Evolutionary conservation across 2,888 invertebrate genomes (phyloP).

Genomic region (Athripsodes cinereus): DNA sequence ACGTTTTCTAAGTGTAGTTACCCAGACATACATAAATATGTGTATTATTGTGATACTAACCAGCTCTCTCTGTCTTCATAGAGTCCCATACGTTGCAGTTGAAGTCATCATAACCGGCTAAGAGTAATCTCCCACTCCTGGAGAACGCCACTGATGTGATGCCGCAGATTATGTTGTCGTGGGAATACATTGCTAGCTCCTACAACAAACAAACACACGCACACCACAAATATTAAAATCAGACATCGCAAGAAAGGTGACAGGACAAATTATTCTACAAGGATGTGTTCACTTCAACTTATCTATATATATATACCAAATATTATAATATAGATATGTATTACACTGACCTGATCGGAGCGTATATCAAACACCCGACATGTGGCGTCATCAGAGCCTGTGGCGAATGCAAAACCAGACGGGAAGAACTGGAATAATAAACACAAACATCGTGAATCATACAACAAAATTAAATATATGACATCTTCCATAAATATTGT

Average conservation of each 20-base stretch:
- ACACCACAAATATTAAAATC: background rate
- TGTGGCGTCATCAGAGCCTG: slow-evolving; percentile 99
- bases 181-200: slow-evolving; percentile 99
- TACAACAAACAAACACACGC: slow-evolving; percentile 1
- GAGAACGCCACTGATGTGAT: slow-evolving; percentile 99
- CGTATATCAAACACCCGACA: slow-evolving; percentile 99
- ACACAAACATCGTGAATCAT: background rate
- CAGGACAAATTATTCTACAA: no score
- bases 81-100: slow-evolving; percentile 99
- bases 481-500: no score
- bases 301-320: no score
- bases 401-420: slow-evolving; percentile 97
- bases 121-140: slow-evolving; percentile 91
- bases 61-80: slow-evolving; percentile 98
- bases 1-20: no score
- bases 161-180: slow-evolving; percentile 99
- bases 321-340: no score
- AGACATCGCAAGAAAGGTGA: no score
- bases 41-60: slow-evolving; percentile 35
- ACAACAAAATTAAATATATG: no score
- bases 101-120: slow-evolving; percentile 99
- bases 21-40: no score
- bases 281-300: no score
- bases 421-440: slow-evolving; percentile 78
- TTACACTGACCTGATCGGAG: slow-evolving; percentile 70